Percentiles rank a stretch among this genome's conserved stretches.
Evolutionary conservation across 2,888 invertebrate species (phyloP).

Genomic region (Ernsta delagoae): DNA sequence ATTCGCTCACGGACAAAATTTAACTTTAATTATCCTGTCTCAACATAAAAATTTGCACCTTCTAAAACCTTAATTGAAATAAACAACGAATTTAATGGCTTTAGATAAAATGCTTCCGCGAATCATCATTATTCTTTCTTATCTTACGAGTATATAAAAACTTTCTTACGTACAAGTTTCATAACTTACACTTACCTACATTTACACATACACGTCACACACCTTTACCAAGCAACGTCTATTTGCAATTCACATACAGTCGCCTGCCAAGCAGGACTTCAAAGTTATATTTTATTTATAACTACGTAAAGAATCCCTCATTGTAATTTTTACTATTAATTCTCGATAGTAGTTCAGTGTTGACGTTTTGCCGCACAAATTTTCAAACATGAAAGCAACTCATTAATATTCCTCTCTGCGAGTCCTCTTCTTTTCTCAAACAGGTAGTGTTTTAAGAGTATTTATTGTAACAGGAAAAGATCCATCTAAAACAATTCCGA

Average conservation of each 20-base stretch:
- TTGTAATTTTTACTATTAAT: constrained; percentile 38
- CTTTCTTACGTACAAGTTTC: neutral
- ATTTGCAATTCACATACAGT: constrained; percentile 60
- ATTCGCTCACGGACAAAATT: constrained; percentile 55
- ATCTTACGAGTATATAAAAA: constrained; percentile 20
- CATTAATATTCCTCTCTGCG: no score
- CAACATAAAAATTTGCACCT: constrained; percentile 8
- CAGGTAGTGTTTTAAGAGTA: no score
- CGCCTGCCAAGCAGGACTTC: constrained; percentile 72
- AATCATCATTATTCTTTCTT: constrained; percentile 11
- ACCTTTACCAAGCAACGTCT: constrained; percentile 53
- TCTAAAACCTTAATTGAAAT: constrained; percentile 16
- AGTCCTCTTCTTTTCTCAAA: no score
- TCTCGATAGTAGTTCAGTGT: constrained; percentile 13
- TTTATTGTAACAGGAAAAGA: no score
- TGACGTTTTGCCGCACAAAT: no score
- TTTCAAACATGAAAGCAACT: no score
- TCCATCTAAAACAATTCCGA: no score
- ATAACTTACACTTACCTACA: neutral
- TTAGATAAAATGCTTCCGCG: no score
- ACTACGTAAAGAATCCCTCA: constrained; percentile 65
- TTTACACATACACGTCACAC: constrained; percentile 12
- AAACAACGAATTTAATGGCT: constrained; percentile 6
- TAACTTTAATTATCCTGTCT: constrained; percentile 27
- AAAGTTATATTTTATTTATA: constrained; percentile 83